Evolutionary conservation across 2,888 invertebrate genomes (phyloP).

Genomic region (Coecobrya sp.): DNA sequence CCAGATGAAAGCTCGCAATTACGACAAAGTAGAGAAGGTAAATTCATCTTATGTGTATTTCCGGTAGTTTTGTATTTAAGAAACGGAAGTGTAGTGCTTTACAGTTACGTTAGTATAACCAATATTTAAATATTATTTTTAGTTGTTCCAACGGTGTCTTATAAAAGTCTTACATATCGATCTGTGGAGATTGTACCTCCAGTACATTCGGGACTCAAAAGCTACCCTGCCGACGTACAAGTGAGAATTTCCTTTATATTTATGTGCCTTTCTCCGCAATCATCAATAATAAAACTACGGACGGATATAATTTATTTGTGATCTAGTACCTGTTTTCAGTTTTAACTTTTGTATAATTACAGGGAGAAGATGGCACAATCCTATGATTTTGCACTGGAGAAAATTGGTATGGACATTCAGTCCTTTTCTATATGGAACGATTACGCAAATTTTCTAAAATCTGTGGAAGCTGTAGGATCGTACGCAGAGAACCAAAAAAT

Average conservation of each 20-base stretch:
- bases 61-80: no score
- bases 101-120: conserved; percentile 71
- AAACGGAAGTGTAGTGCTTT: no score
- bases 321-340: background rate
- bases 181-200: conserved; percentile 98
- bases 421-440: conserved; percentile 99
- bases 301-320: no score
- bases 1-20: conserved; percentile 98
- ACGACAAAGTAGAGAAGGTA: conserved; percentile 99
- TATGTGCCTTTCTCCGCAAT: no score
- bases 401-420: conserved; percentile 99
- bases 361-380: conserved; percentile 99
- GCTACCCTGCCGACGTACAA: conserved; percentile 97
- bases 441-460: conserved; percentile 98
- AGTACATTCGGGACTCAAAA: conserved; percentile 99
- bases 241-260: no score
- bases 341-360: conserved; percentile 85
- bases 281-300: no score
- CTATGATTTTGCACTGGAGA: conserved; percentile 99
- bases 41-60: no score
- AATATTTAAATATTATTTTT: conserved; percentile 85
- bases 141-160: conserved; percentile 99
- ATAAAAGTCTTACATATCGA: conserved; percentile 99
- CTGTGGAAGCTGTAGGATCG: conserved; percentile 98
- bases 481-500: conserved; percentile 99